Percentiles rank a stretch among this genome's conserved stretches.
Conservation (phyloP, 2,888 invertebrate genomes). For the Trichopria drosophilae region DNA sequence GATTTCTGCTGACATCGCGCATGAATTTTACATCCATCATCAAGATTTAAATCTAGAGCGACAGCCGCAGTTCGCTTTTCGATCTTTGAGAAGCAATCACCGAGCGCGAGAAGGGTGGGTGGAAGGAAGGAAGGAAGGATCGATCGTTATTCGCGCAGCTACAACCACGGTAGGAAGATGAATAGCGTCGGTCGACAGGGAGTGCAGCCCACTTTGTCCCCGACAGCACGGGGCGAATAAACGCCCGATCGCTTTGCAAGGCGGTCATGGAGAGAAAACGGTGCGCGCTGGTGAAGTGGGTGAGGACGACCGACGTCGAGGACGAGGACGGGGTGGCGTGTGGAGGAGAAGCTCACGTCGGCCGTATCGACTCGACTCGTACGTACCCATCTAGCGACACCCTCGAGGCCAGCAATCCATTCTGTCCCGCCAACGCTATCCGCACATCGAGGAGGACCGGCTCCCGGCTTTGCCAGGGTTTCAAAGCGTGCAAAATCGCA, state of each 20-base stretch:
- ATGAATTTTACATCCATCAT: too few species aligned
- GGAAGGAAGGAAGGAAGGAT: conserved; percentile 21
- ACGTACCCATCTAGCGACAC: conserved; percentile 39
- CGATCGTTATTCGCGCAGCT: too few species aligned
- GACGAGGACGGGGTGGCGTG: conserved; percentile 18
- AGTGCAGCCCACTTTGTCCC: conserved; percentile 51
- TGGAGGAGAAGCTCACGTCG: too few species aligned
- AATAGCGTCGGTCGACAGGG: conserved; percentile 47
- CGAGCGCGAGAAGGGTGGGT: conserved; percentile 9
- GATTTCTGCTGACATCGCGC: too few species aligned
- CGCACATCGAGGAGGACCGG: conserved; percentile 25
- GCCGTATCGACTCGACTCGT: conserved; percentile 43
- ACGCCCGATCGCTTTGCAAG: conserved; percentile 48
- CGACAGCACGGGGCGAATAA: conserved; percentile 43
- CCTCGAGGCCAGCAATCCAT: conserved; percentile 44
- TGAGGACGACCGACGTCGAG: conserved; percentile 2
- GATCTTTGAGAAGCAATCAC: not conserved
- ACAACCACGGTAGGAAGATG: conserved; percentile 45
- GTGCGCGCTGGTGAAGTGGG: not conserved
- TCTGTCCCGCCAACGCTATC: conserved; percentile 42
- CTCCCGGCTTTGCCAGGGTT: conserved; percentile 36
- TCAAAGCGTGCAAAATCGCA: conserved; percentile 37
- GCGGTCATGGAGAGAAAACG: conserved; percentile 5
- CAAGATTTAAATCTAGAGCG: conserved; percentile 27
- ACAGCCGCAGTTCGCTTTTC: conserved; percentile 2